Percentiles rank a stretch among this genome's conserved stretches.
Conservation (phyloP, 2,888 invertebrate species). For the Stegana nigrithorax region DNA sequence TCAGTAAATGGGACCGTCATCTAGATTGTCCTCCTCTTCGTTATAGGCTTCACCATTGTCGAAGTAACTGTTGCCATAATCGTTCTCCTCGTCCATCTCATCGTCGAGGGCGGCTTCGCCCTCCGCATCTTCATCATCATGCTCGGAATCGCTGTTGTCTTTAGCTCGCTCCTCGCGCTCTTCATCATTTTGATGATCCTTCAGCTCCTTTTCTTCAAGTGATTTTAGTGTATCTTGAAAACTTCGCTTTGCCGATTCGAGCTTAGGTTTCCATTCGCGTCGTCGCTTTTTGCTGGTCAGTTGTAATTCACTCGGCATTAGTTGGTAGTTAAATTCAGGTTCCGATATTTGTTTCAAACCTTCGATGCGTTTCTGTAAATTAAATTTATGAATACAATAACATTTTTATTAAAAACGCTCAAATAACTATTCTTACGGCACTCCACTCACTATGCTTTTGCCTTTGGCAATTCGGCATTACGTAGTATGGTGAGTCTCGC, state of each 20-base stretch:
- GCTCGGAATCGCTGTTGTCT: slow-evolving; percentile 72
- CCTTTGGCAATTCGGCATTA: slow-evolving; percentile 42
- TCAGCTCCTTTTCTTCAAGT: slow-evolving; percentile 76
- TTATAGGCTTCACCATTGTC: slow-evolving; percentile 89
- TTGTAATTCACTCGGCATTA: slow-evolving; percentile 74
- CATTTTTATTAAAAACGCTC: not conserved
- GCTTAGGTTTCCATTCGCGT: slow-evolving; percentile 28
- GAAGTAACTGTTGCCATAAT: slow-evolving; percentile 88
- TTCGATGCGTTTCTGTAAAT: slow-evolving; percentile 51
- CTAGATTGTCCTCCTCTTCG: slow-evolving; percentile 87
- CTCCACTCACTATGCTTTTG: slow-evolving; percentile 42
- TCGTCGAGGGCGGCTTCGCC: slow-evolving; percentile 72
- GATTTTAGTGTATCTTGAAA: slow-evolving; percentile 72
- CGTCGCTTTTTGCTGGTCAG: slow-evolving; percentile 52
- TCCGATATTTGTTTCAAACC: slow-evolving; percentile 54
- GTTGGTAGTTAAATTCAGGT: slow-evolving; percentile 70
- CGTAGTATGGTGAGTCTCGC: slow-evolving; percentile 74
- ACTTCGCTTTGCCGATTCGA: slow-evolving; percentile 50
- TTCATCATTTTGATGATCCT: slow-evolving; percentile 69
- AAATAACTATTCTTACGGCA: slow-evolving; percentile 42
- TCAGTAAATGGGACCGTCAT: slow-evolving; percentile 83
- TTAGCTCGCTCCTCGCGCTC: slow-evolving; percentile 73
- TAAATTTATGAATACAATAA: not conserved
- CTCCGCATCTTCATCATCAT: slow-evolving; percentile 57
- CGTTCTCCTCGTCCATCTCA: slow-evolving; percentile 90